Base-by-base conservation (phyloP, 2,113 vertebrate genomes). In the Apaloderma vittatum region DNA sequence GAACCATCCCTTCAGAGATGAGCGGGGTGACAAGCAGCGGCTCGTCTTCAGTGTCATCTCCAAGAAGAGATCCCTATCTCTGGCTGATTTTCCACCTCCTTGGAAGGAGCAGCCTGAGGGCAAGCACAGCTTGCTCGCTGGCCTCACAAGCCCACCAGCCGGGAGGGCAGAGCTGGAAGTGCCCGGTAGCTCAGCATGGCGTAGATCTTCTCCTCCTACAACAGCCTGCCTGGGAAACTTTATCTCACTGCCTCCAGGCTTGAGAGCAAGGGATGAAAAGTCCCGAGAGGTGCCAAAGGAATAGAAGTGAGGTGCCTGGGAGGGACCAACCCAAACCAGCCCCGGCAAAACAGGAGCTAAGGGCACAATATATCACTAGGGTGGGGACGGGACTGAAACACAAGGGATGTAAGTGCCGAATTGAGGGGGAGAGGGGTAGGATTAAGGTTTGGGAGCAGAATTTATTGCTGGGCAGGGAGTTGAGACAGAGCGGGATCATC, bases 381-480 rank as follows among this genome's bases (percentile, higher is more conserved):
- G 36, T 48, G 62, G n/a, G n/a, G 67, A 74, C 1, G 3, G 70
- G 57, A 15, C 63, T 55, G 79, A 77, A 90, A 74, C 36, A 74
- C n/a, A 22, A 66, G 55, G 46, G 63, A 62, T 80, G 13, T 77
- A 79, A 61, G 63, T 62, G 75, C 29, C 6, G 4, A 88, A 34
- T 13, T 81, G 52, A 19, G 51, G n/a, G 11, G 59, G 7, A 55
- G 5, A 74, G 37, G 52, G 61, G 4, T 7, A 77, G 32, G 68
- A 94, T 94, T 91, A 93, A 72, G 29, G 65, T 67, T 82, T 93
- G 52, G 91, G 80, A 94, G 45, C 62, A 88, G 61, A 88, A 94
- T 94, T 96, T 95, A 93, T 96, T 91, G 84, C 87, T 94, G 79
- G 48, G 80, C 79, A 91, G 82, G 72, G 93, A 92, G 27, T 6